Conservation (phyloP, 2,888 invertebrate genomes). For the Lissonota sp. region DNA sequence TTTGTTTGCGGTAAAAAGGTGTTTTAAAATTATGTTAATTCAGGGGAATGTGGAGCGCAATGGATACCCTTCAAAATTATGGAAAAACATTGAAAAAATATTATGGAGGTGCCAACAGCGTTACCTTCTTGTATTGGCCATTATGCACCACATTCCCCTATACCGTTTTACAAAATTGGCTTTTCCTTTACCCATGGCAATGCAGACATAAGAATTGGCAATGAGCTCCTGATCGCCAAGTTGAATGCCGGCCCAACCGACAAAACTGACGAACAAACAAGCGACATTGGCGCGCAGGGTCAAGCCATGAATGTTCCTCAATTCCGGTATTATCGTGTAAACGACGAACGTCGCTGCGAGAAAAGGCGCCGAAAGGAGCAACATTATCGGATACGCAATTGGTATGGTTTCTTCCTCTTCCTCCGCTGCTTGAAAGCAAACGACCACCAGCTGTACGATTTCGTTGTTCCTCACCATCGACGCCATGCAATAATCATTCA, state of each 20-base stretch:
- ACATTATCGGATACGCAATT: conserved; percentile 66
- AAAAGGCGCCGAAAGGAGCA: conserved; percentile 74
- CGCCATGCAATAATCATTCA: conserved; percentile 71
- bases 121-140: too few species aligned
- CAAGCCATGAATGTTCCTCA: conserved; percentile 78
- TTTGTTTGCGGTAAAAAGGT: too few species aligned
- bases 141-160: too few species aligned
- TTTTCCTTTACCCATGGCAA: conserved; percentile 66
- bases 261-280: conserved; percentile 74
- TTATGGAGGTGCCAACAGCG: too few species aligned
- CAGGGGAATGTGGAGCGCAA: too few species aligned
- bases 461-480: conserved; percentile 50
- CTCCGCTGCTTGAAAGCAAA: conserved; percentile 63
- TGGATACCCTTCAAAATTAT: too few species aligned
- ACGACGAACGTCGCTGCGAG: conserved; percentile 75
- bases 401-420: conserved; percentile 13
- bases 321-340: conserved; percentile 76
- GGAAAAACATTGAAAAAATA: too few species aligned
- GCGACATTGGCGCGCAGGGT: conserved; percentile 76
- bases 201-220: conserved; percentile 62
- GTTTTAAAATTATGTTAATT: too few species aligned
- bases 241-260: conserved; percentile 73
- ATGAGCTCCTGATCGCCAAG: conserved; percentile 55
- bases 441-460: conserved; percentile 62
- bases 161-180: too few species aligned